phyloP scores from a whole-genome alignment of 2,888 invertebrate species.

The Andrena praecox region DNA sequence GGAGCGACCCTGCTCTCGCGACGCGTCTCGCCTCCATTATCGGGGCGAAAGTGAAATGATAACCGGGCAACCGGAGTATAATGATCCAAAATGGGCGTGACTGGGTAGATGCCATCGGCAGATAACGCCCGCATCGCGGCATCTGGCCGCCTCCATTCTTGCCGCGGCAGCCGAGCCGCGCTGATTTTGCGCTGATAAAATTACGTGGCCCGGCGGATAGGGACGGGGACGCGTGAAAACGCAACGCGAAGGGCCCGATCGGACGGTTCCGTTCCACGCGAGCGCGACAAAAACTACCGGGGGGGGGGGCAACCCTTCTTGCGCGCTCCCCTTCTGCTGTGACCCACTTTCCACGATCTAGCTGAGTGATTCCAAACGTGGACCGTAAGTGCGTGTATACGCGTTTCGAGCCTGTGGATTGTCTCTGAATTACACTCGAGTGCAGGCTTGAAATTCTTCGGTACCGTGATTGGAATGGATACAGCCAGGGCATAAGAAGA shows the following conservation, averaged over 20 bases:
- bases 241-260: slow-evolving; percentile 25
- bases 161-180: slow-evolving; percentile 51
- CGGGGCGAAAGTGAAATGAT: slow-evolving; percentile 79
- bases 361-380: not conserved
- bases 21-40: slow-evolving; percentile 61
- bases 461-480: too few species aligned
- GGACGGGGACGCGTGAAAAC: slow-evolving; percentile 47
- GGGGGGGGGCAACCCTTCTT: slow-evolving; percentile 1
- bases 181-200: slow-evolving; percentile 68
- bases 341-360: slow-evolving; percentile 44
- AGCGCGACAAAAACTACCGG: not conserved
- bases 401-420: not conserved
- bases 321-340: slow-evolving; percentile 24
- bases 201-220: slow-evolving; percentile 31
- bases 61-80: slow-evolving; percentile 74
- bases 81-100: slow-evolving; percentile 77
- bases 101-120: slow-evolving; percentile 77
- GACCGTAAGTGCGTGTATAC: not conserved
- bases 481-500: too few species aligned
- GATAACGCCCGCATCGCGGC: slow-evolving; percentile 83
- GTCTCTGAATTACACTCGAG: not conserved
- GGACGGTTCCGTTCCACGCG: slow-evolving; percentile 16
- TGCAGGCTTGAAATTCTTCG: not conserved
- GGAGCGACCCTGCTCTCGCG: slow-evolving; percentile 21
- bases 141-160: slow-evolving; percentile 75